Evolutionary conservation across 2,113 vertebrate species (phyloP).

Genomic region (Leptobrachium leishanense): DNA sequence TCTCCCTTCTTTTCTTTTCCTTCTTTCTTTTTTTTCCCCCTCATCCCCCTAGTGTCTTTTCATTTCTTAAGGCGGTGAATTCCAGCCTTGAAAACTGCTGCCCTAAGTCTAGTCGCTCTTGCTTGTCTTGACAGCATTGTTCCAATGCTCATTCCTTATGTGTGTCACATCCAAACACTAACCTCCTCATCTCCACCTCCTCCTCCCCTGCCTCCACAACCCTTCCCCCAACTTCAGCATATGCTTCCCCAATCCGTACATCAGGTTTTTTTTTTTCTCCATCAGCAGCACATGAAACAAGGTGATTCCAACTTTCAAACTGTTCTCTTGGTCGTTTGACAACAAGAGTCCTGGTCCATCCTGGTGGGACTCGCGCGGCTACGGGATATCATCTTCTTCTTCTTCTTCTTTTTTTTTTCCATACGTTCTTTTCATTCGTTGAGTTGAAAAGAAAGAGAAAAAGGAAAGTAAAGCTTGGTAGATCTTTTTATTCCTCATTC

Average conservation of each 20-base stretch:
- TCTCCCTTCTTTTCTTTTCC: conserved; percentile 51
- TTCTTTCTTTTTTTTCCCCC: conserved; percentile 24
- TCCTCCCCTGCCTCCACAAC: conserved; percentile 47
- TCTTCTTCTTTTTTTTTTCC: background rate
- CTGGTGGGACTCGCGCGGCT: background rate
- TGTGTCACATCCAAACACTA: conserved; percentile 72
- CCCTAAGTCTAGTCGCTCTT: conserved; percentile 64
- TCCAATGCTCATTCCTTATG: conserved; percentile 76
- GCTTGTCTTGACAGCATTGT: conserved; percentile 73
- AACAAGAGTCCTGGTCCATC: too few species aligned
- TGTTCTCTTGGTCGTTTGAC: background rate
- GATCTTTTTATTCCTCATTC: conserved; percentile 53
- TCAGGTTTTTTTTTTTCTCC: conserved; percentile 51
- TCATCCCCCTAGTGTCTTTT: too few species aligned
- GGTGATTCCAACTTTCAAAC: conserved; percentile 38
- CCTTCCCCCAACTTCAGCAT: conserved; percentile 1
- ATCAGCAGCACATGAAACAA: conserved; percentile 61
- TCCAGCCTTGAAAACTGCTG: conserved; percentile 67
- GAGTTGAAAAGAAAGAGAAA: conserved; percentile 39
- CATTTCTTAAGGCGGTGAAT: conserved; percentile 59
- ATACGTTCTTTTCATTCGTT: conserved; percentile 30
- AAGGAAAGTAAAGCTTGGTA: conserved; percentile 61
- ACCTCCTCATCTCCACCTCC: conserved; percentile 54
- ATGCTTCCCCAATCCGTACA: conserved; percentile 15
- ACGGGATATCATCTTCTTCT: background rate